Conservation (phyloP, 2,113 vertebrate genomes). For the Porphyrio hochstetteri region DNA sequence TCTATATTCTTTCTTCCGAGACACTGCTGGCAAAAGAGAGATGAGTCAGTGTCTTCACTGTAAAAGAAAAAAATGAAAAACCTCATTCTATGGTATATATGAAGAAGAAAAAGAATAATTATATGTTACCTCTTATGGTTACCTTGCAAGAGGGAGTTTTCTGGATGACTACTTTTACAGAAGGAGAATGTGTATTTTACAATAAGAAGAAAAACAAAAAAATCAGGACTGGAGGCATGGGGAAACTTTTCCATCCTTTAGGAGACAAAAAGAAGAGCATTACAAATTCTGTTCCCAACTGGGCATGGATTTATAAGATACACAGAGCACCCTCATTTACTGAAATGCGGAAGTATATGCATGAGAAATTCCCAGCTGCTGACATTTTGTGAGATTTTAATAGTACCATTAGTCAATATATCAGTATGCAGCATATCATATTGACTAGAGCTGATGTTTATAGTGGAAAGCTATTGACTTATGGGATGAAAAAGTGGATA, state of each 20-base stretch:
- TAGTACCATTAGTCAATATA: constrained; percentile 70
- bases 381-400: constrained; percentile 68
- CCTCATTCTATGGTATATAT: background rate
- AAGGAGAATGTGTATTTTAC: background rate
- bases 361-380: constrained; percentile 53
- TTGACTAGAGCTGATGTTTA: constrained; percentile 70
- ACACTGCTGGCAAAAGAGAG: constrained; percentile 42
- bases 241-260: background rate
- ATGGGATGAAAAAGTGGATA: constrained; percentile 65
- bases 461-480: constrained; percentile 70
- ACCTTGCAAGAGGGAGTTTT: background rate
- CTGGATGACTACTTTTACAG: background rate
- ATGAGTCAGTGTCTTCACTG: constrained; percentile 19
- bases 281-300: constrained; percentile 4
- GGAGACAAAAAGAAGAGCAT: background rate
- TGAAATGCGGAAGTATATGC: constrained; percentile 53
- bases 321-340: constrained; percentile 42
- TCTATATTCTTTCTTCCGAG: constrained; percentile 52
- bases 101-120: constrained; percentile 52
- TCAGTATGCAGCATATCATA: constrained; percentile 69
- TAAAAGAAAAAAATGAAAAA: background rate
- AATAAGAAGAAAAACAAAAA: background rate
- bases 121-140: constrained; percentile 25
- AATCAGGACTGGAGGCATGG: background rate
- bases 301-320: constrained; percentile 24